Conservation (phyloP, 2,888 invertebrate species). For the Coelogynopora nodosa region DNA sequence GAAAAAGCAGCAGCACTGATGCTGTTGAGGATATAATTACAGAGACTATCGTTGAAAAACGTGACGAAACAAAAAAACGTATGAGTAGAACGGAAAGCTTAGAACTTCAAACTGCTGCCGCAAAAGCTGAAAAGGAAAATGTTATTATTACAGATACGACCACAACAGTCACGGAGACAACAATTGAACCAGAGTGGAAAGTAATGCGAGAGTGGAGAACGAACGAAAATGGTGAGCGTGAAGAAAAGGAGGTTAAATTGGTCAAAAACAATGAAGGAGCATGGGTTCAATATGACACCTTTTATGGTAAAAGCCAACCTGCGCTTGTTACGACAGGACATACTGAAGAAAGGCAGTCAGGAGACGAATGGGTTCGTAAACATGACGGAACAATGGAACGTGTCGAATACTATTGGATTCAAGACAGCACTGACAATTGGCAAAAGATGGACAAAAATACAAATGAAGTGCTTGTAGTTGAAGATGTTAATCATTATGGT, state of each 20-base stretch:
- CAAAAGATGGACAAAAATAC: not conserved
- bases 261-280: not conserved
- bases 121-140: too few relatives aligned
- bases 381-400: not conserved
- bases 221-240: not conserved
- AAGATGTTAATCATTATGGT: not conserved
- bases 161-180: not conserved
- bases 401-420: not conserved
- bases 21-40: not conserved
- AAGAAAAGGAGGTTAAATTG: not conserved
- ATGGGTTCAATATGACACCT: not conserved
- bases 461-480: not conserved
- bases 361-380: not conserved
- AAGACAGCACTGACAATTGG: not conserved
- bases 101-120: not conserved
- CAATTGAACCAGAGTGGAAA: not conserved
- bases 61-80: not conserved
- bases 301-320: not conserved
- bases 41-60: not conserved
- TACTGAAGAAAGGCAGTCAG: not conserved
- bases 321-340: not conserved
- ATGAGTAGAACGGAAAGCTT: not conserved
- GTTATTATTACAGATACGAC: too few relatives aligned
- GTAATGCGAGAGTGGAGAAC: not conserved
- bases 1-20: not conserved